Evolutionary conservation across 2,113 vertebrate species (phyloP).

Genomic region (Diadophis punctatus): DNA sequence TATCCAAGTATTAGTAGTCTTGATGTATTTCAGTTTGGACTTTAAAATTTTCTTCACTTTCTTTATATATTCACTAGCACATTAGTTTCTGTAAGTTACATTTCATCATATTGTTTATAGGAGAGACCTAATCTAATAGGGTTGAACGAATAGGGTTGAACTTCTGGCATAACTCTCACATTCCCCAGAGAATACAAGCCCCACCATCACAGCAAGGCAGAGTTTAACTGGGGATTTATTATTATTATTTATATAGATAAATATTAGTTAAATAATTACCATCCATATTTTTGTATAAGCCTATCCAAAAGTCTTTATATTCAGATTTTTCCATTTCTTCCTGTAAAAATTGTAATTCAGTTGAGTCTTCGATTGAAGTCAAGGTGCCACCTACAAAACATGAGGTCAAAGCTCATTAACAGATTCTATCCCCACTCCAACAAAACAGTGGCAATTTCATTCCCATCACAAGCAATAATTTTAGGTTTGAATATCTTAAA

Average conservation of each 20-base stretch:
- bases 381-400: slow-evolving; percentile 75
- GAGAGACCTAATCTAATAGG: too few relatives aligned
- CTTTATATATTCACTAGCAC: background rate
- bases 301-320: slow-evolving; percentile 82
- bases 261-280: slow-evolving; percentile 66
- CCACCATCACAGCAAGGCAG: background rate
- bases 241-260: background rate
- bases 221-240: background rate
- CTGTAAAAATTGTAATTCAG: slow-evolving; percentile 79
- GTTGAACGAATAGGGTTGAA: too few relatives aligned
- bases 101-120: too few relatives aligned
- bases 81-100: too few relatives aligned
- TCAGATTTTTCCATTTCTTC: slow-evolving; percentile 74
- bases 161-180: background rate
- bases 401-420: background rate
- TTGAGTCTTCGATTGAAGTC: slow-evolving; percentile 77
- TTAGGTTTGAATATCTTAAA: background rate
- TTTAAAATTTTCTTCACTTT: background rate
- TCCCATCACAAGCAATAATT: background rate
- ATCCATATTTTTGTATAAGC: slow-evolving; percentile 82
- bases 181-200: background rate
- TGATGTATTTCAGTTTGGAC: background rate
- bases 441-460: background rate
- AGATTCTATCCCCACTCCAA: background rate
- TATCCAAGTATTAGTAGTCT: background rate